Conservation (phyloP, 2,888 invertebrate species). For the Scaptomyza parva region DNA sequence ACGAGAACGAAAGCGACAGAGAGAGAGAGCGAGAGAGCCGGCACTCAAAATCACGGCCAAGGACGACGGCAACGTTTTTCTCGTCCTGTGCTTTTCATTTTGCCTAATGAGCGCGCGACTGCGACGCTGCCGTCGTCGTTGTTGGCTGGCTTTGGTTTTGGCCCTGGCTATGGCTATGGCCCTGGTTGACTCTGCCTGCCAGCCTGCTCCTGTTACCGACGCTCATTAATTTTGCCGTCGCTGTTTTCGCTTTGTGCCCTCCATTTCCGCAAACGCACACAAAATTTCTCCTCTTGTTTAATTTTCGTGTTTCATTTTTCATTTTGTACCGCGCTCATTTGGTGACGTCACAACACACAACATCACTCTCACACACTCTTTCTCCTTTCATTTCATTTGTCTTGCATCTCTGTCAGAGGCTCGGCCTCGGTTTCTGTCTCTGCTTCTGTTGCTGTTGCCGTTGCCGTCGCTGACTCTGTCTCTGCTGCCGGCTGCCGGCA, state of each 20-base stretch:
- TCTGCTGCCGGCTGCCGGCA: slow-evolving; percentile 26
- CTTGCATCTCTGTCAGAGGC: slow-evolving; percentile 41
- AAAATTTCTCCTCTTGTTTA: slow-evolving; percentile 68
- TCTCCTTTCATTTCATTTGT: not conserved
- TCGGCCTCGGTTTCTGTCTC: slow-evolving; percentile 25
- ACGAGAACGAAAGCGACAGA: not conserved
- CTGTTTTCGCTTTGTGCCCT: slow-evolving; percentile 56
- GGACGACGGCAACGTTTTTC: slow-evolving; percentile 65
- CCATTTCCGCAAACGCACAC: slow-evolving; percentile 65
- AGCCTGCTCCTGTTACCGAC: slow-evolving; percentile 50
- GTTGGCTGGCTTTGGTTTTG: slow-evolving; percentile 27
- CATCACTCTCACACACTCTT: slow-evolving; percentile 2
- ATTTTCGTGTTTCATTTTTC: slow-evolving; percentile 79
- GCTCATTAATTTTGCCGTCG: slow-evolving; percentile 75
- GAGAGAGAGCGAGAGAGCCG: slow-evolving; percentile 30
- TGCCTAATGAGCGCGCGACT: slow-evolving; percentile 70
- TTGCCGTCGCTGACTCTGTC: no score
- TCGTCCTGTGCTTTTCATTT: slow-evolving; percentile 63
- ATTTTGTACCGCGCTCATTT: slow-evolving; percentile 75
- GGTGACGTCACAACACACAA: slow-evolving; percentile 70
- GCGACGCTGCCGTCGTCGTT: slow-evolving; percentile 35
- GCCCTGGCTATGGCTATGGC: slow-evolving; percentile 21
- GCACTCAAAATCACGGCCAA: slow-evolving; percentile 79
- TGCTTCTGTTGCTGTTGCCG: slow-evolving; percentile 14
- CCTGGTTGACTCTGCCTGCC: slow-evolving; percentile 14